Base-by-base conservation (phyloP, 2,797 vertebrate species). In the Pseudopleuronectes americanus region DNA sequence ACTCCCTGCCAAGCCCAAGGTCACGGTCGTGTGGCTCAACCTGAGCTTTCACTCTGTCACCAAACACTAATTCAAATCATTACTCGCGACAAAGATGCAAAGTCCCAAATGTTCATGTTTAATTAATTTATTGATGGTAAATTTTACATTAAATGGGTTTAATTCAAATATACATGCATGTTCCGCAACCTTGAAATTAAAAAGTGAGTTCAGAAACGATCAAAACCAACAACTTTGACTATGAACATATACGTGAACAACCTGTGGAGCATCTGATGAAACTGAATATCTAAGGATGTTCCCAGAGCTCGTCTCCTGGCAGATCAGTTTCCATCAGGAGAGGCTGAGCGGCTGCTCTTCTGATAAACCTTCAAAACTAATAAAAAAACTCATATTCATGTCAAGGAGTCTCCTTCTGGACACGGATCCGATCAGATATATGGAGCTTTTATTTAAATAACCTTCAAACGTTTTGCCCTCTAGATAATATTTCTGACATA, bases 41-140 rank as follows among this genome's bases (percentile, higher is more conserved):
- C 51, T 57, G 16, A 62, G 41, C 21, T 54, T 68, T 68, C 21
- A 61, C 22, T 33, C 49, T 2, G n/a, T 38, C 28, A 8, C 68
- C 36, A 16, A 68, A 41, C 28, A 22, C 3, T 12, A 22, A 17
- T 16, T 62, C 4, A 16, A 53, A 48, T 57, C 9, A 41, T 55
- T 13, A 53, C 52, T 36, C 33, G 19, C 6, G 12, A 68, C 23
- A 79, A 80, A 84, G 14, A 74, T 8, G 38, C 56, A 60, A 66
- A 61, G 31, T 49, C 43, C 17, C 14, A 1, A 26, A 7, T 57
- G 22, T 22, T 76, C n/a, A 22, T 58, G 21, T 64, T 67, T 28
- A 4, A 53, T 59, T 26, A 0, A 21, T 89, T 87, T 87, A 89
- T 86, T 89, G 45, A 75, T 45, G 33, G 6, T 4, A 62, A 64